Percentiles rank a stretch among this genome's conserved stretches.
These are phyloP conservation scores for Polymixis lichenea DNA, from an alignment of 2,888 invertebrate species.

Conservation along the genomic window DNA sequence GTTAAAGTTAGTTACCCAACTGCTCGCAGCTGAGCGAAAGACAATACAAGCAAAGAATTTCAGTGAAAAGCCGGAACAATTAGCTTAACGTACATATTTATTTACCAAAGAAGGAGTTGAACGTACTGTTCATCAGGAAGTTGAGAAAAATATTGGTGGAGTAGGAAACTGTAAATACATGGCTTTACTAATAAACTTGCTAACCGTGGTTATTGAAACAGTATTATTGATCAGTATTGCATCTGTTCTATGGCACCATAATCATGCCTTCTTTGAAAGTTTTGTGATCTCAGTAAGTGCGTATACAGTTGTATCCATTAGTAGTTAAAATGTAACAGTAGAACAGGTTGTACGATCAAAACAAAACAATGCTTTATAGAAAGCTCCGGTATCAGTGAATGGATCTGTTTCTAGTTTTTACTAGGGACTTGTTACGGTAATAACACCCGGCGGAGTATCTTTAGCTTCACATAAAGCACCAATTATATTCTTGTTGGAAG, in stretches of 20 bases:
- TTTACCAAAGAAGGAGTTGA: conserved; percentile 12
- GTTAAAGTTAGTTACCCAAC: conserved; percentile 46
- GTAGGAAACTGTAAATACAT: not conserved
- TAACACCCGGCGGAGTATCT: conserved; percentile 10
- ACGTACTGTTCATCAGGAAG: conserved; percentile 2
- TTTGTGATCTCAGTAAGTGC: not conserved
- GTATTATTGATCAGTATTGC: not conserved
- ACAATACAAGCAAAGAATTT: conserved; percentile 49
- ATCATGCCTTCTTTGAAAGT: conserved; percentile 3
- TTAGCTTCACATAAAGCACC: conserved; percentile 12
- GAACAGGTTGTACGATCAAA: conserved; percentile 38
- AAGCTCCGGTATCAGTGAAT: conserved; percentile 69
- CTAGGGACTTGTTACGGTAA: conserved; percentile 40
- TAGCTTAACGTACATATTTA: conserved; percentile 7
- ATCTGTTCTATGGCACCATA: not conserved
- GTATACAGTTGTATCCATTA: conserved; percentile 11
- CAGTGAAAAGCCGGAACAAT: conserved; percentile 33
- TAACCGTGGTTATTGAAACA: not conserved
- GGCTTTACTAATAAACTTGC: not conserved
- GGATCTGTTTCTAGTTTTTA: conserved; percentile 64
- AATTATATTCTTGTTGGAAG: conserved; percentile 14
- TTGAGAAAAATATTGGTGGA: conserved; percentile 1
- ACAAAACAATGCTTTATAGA: conserved; percentile 60
- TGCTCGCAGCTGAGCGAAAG: conserved; percentile 9
- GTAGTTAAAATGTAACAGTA: conserved; percentile 29